Conservation (phyloP, 2,113 vertebrate species). For the Acrocephalus arundinaceus region DNA sequence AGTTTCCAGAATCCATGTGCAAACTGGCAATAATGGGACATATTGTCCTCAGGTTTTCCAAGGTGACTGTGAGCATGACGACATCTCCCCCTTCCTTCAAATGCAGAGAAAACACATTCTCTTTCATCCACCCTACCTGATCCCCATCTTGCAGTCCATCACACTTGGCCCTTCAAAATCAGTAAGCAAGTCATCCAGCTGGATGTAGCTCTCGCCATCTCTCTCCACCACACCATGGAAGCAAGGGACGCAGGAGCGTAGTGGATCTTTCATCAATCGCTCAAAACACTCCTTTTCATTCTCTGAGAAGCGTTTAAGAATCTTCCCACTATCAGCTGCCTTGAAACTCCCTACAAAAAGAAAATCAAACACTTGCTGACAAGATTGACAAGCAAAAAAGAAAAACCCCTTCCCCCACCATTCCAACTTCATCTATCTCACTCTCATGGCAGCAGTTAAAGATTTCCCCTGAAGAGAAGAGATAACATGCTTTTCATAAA, state of each 20-base stretch:
- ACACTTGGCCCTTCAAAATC: conserved; percentile 91
- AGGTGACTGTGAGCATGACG: not conserved
- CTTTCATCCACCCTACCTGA: conserved; percentile 77
- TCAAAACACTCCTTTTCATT: conserved; percentile 91
- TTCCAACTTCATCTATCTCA: not conserved
- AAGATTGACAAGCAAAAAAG: not conserved
- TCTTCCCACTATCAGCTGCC: conserved; percentile 89
- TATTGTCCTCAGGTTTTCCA: not conserved
- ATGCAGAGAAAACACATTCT: not conserved
- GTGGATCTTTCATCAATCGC: conserved; percentile 79
- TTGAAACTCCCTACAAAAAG: conserved; percentile 88
- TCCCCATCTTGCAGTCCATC: conserved; percentile 98
- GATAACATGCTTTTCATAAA: not conserved
- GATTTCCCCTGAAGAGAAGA: not conserved
- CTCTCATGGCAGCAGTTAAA: not conserved
- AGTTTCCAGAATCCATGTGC: not conserved
- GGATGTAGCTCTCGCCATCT: conserved; percentile 91
- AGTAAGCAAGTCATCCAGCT: conserved; percentile 89
- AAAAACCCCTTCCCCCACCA: not conserved
- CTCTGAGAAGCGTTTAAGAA: conserved; percentile 92
- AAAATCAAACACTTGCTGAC: not conserved
- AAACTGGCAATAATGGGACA: not conserved
- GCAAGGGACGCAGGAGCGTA: conserved; percentile 83
- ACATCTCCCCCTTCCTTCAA: not conserved
- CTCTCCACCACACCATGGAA: conserved; percentile 90